Conservation (phyloP, 2,888 invertebrate genomes). For the Pandemis corylana region DNA sequence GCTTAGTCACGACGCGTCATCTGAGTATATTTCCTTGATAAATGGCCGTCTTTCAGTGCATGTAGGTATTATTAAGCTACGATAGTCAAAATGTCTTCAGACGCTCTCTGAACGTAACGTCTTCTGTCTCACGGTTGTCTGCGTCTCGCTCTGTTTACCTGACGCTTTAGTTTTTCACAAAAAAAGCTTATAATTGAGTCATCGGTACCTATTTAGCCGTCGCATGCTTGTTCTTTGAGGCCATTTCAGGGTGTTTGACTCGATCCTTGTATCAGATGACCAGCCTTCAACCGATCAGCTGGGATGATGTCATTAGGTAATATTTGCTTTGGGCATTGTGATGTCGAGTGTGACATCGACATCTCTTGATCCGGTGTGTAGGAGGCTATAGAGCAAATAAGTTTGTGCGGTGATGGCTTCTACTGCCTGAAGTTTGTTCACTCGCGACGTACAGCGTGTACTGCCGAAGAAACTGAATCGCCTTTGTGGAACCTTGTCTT, state of each 20-base stretch:
- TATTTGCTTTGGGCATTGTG: slow-evolving; percentile 60
- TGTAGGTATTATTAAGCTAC: no score
- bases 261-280: slow-evolving; percentile 66
- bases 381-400: not conserved
- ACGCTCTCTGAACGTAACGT: not conserved
- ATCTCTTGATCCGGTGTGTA: slow-evolving; percentile 38
- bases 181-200: slow-evolving; percentile 26
- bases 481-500: no score
- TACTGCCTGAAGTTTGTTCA: no score
- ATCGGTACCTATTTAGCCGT: slow-evolving; percentile 35
- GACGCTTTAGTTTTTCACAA: slow-evolving; percentile 6
- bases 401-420: not conserved
- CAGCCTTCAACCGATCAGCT: slow-evolving; percentile 82
- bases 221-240: slow-evolving; percentile 51
- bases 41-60: not conserved
- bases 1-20: slow-evolving; percentile 8
- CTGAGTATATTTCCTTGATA: not conserved
- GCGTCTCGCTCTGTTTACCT: not conserved
- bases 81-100: no score
- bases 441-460: no score
- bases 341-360: slow-evolving; percentile 46
- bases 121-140: not conserved
- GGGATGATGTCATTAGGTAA: slow-evolving; percentile 75
- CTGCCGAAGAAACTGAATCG: no score
- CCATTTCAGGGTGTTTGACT: slow-evolving; percentile 57